Percentiles rank a stretch among this genome's conserved stretches.
Conservation (phyloP, 2,797 vertebrate genomes). For the Lophotriccus pileatus region DNA sequence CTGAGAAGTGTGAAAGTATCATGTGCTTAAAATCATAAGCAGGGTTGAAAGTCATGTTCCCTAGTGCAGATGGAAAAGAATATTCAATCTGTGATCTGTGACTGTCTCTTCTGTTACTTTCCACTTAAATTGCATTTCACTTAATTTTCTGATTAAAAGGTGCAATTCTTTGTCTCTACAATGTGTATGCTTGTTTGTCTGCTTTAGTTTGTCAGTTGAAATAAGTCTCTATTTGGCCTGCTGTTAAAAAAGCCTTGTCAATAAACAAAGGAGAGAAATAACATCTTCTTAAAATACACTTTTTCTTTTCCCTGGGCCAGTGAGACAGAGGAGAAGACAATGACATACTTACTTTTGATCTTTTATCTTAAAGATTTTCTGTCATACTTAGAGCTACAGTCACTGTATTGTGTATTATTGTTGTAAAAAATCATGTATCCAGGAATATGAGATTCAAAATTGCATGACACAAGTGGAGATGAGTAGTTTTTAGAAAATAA, state of each 20-base stretch:
- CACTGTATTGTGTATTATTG: not conserved
- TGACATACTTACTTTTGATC: constrained; percentile 16
- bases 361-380: constrained; percentile 61
- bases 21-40: constrained; percentile 13
- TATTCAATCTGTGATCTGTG: not conserved
- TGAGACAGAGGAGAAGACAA: not conserved
- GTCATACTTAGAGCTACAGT: not conserved
- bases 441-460: constrained; percentile 13
- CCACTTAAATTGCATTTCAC: not conserved
- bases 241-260: not conserved
- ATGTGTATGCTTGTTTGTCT: not conserved
- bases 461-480: not conserved
- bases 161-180: not conserved
- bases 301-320: not conserved
- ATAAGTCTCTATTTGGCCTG: not conserved
- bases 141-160: constrained; percentile 22
- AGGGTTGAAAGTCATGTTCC: not conserved
- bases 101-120: not conserved
- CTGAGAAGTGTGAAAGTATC: not conserved
- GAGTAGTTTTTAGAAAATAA: constrained; percentile 30
- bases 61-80: not conserved
- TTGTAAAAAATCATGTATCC: constrained; percentile 27
- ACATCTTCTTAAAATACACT: not conserved
- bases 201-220: not conserved
- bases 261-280: not conserved